Base-by-base conservation (phyloP, 2,113 vertebrate genomes). In the Bufo bufo region DNA sequence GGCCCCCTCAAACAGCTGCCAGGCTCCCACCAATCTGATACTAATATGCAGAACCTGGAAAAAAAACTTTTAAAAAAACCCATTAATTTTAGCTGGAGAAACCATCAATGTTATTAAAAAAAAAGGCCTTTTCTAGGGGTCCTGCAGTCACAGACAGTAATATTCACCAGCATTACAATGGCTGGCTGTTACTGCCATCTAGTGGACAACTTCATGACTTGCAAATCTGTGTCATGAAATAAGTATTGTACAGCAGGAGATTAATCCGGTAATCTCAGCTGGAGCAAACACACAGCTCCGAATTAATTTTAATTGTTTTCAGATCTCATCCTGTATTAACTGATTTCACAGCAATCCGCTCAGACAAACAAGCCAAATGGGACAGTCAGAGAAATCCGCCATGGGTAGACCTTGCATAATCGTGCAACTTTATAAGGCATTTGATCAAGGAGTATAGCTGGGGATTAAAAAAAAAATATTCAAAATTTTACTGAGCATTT, bases 221-320 rank as follows among this genome's bases (percentile, higher is more conserved):
- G n/a, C n/a, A 85, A 74, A 85, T 77, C 84, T 74, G 23, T 85
- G 17, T 85, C 13, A 74, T 59, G 33, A 56, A 77, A 85, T 61
- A 61, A 80, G 6, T 11, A 65, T 49, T 58, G 75, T 14, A 56
- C 17, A 56, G 17, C 63, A 71, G 77, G 16, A 45, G 13, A 87
- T 66, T 58, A 87, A 87, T 85, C 72, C 84, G 23, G n/a, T 87
- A 87, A 80, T 87, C 77, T 69, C 77, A 4, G 17, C 85, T 47
- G 43, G 47, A 87, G 63, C 49, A 58, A 54, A 58, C 74, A 43
- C 83, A 45, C 69, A 16, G 83, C 33, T 74, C 54, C 11, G 50
- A 74, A 85, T 45, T 74, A 47, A 75, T 75, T 43, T 33, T 56
- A 85, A 74, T 75, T 59, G 66, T 49, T 19, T 74, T 52, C 66